Percentiles rank a stretch among this genome's conserved stretches.
Evolutionary conservation across 23 tunicate genomes (phyloP).

Genomic region (Halocynthia aurantium): DNA sequence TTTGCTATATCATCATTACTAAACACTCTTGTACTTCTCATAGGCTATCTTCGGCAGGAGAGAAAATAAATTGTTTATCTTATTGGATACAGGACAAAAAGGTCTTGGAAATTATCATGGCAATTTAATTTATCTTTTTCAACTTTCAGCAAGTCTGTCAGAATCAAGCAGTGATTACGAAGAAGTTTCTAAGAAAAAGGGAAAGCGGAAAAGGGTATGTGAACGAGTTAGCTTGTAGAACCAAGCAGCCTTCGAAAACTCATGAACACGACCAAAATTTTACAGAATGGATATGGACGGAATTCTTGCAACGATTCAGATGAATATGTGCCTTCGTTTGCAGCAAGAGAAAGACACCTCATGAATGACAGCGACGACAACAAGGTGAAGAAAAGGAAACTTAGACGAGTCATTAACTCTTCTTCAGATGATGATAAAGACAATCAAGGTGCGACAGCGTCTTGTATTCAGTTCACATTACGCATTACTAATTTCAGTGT

Average conservation of each 20-base stretch:
- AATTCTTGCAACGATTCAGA: slow-evolving; percentile 5
- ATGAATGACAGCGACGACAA: slow-evolving; percentile 16
- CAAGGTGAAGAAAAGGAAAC: slow-evolving; percentile 2
- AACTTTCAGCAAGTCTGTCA: slow-evolving; percentile 12
- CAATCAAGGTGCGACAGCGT: too few relatives aligned
- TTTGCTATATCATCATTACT: too few relatives aligned
- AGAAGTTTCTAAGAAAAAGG: background rate
- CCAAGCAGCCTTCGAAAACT: too few relatives aligned
- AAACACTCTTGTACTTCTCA: too few relatives aligned
- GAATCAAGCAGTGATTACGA: slow-evolving; percentile 21
- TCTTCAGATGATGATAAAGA: slow-evolving; percentile 11
- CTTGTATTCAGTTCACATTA: too few relatives aligned
- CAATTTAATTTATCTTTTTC: background rate
- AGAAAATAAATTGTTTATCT: too few relatives aligned
- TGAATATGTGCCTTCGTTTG: slow-evolving; percentile 15
- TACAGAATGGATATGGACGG: background rate
- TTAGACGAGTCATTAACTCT: slow-evolving; percentile 3
- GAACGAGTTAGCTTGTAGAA: background rate
- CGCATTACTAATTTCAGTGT: too few relatives aligned
- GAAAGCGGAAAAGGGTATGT: background rate
- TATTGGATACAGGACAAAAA: too few relatives aligned
- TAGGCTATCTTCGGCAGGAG: too few relatives aligned
- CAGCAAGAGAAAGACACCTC: background rate
- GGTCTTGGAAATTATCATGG: too few relatives aligned
- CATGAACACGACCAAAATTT: too few relatives aligned